Percentiles rank a stretch among this genome's conserved stretches.
These are phyloP conservation scores for Piaya cayana DNA, from an alignment of 2,113 vertebrate genomes.

Conservation along the genomic window DNA sequence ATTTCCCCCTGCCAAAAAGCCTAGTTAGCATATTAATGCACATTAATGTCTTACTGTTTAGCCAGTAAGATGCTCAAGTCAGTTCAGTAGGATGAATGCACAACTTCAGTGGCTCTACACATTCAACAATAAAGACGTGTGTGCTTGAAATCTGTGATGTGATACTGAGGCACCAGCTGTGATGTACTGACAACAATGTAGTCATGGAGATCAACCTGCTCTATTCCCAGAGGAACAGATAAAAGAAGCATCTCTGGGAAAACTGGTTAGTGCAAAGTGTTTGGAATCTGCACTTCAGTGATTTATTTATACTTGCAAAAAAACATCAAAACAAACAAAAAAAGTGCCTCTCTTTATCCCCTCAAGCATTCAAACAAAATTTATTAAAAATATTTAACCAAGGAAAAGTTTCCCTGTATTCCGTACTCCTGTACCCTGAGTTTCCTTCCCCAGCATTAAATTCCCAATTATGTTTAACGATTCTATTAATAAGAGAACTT, in stretches of 20 bases:
- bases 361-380: background rate
- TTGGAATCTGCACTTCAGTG: slow-evolving; percentile 36
- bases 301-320: slow-evolving; percentile 37
- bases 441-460: background rate
- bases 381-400: background rate
- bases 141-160: slow-evolving; percentile 28
- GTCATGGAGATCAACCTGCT: slow-evolving; percentile 57
- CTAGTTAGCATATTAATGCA: slow-evolving; percentile 56
- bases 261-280: slow-evolving; percentile 1
- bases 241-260: slow-evolving; percentile 41
- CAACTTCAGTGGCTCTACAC: background rate
- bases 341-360: background rate
- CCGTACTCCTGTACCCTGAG: background rate
- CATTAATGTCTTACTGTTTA: slow-evolving; percentile 20
- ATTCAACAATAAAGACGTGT: slow-evolving; percentile 2
- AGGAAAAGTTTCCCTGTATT: background rate
- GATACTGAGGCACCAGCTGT: slow-evolving; percentile 34
- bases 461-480: background rate
- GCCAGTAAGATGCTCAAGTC: slow-evolving; percentile 25
- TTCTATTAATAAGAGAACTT: background rate
- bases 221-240: background rate
- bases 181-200: slow-evolving; percentile 41
- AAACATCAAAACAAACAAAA: background rate
- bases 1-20: slow-evolving; percentile 19
- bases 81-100: slow-evolving; percentile 27